Evolutionary conservation across 2,797 vertebrate genomes (phyloP), one percentile per base, ranked within the genome.

Genomic region (Tokudaia muenninki): DNA sequence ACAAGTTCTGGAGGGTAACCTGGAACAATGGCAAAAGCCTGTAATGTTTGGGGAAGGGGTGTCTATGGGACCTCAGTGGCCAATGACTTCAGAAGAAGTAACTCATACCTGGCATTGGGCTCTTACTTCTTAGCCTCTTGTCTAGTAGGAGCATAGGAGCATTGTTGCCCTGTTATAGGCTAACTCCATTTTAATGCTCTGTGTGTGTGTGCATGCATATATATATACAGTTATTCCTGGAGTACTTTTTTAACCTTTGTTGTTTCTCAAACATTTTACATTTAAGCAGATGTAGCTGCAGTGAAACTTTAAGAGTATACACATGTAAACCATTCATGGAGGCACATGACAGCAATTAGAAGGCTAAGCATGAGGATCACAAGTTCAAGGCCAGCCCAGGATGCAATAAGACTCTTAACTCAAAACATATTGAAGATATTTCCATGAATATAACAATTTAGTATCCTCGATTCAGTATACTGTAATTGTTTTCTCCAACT

Each of bases 251-350:
- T 65, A 57, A 17, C 50, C 91, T 97, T 79, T 74, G 26, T 94
- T 94, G 12, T 87, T 95, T 89, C 26, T 93, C 9, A 52, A 57
- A 65, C 37, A 70, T 87, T 93, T 94, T 90, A 63, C n/a, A 19
- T 11, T 65, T 77, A 86, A 81, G 55, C 67, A 95, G 41, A 79
- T 81, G 50, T 41, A 97, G 78, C 37, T 65, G 31, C 31, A 89
- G 0, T 89, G 52, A 95, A 92, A 78, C 78, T 55, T 52, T 41
- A 90, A 75, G 14, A 67, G 31, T 37, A 65, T 87, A 13, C 67
- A 12, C 31, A n/a, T 86, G 14, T 74, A 70, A 41, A 5, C 17
- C 41, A 31, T 67, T 47, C 74, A 50, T 79, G 88, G 41, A 50
- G 74, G 13, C 57, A 63, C 21, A 9, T 78, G 57, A 16, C 57